Base-by-base conservation (phyloP, 2,797 vertebrate species). In the Hemibagrus guttatus region DNA sequence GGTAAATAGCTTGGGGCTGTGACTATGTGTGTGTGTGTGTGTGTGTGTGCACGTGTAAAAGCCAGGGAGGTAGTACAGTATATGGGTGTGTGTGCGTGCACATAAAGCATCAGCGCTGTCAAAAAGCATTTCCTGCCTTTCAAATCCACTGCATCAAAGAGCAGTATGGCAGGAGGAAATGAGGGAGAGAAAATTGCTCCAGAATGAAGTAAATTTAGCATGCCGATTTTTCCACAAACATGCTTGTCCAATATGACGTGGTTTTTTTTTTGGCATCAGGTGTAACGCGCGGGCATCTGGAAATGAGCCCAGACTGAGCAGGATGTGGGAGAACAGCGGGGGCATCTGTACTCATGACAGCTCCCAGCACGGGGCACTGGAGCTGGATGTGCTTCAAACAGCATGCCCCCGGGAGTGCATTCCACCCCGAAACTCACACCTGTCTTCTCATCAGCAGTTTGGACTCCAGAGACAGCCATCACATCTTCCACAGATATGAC, bases 271-370 rank as follows among this genome's bases (percentile, higher is more conserved):
- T 84, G 46, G 87, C 75, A 59, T 86, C 84, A 87, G 84, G 84
- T 85, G 76, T 81, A 83, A 87, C 88, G 84, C 75, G 79, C n/a
- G 83, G 85, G 86, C 87, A 75, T 85, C 74, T 90, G 89, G 87
- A 90, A 66, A 58, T 0, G 46, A 79, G 87, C 88, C 91, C 86
- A 80, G 87, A 83, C n/a, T 74, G 79, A 63, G n/a, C 87, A n/a
- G 76, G 46, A 87, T 89, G 86, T 85, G 85, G 86, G 81, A 79
- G 81, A 88, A 87, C 89, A 89, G 86, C 83, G 39, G 86, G 90
- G 87, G 90, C 81, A 85, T 86, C 75, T 87, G 89, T 75, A 83
- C 83, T 75, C 35, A 52, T 86, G 88, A 86, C 90, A 86, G 88
- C 84, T 87, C 86, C 84, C 84, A 83, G 85, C 86, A 68, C 46